Conservation (phyloP, 2,113 vertebrate genomes). For the Centropus unirufus region DNA sequence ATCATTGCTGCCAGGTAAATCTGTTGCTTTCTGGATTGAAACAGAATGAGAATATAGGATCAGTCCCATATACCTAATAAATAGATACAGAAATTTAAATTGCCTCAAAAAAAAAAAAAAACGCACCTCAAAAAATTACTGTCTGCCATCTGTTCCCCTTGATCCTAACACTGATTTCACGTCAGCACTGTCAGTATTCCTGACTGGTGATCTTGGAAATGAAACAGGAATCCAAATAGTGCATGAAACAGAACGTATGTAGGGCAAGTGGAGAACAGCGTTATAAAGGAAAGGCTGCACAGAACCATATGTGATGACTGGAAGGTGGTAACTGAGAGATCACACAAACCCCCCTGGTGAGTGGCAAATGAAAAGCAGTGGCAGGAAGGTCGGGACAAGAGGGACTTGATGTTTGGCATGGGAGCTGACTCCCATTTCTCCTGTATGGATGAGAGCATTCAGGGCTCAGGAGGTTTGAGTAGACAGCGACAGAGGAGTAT, state of each 20-base stretch:
- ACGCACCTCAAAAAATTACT: neutral
- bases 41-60: neutral
- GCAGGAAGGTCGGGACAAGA: neutral
- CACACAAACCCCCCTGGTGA: neutral
- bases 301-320: neutral
- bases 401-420: neutral
- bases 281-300: neutral
- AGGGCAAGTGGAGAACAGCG: neutral
- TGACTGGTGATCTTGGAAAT: neutral
- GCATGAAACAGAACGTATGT: neutral
- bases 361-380: neutral
- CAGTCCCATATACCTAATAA: neutral
- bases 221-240: neutral
- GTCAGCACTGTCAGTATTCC: neutral
- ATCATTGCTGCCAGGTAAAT: neutral
- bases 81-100: neutral
- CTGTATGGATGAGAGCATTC: neutral
- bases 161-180: neutral
- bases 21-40: neutral
- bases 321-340: neutral
- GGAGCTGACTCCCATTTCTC: neutral
- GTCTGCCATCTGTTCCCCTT: neutral
- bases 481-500: neutral
- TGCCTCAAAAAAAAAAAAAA: neutral
- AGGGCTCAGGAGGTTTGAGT: neutral